Base-by-base conservation (phyloP, 2,888 invertebrate genomes). In the Sepiola atlantica region DNA sequence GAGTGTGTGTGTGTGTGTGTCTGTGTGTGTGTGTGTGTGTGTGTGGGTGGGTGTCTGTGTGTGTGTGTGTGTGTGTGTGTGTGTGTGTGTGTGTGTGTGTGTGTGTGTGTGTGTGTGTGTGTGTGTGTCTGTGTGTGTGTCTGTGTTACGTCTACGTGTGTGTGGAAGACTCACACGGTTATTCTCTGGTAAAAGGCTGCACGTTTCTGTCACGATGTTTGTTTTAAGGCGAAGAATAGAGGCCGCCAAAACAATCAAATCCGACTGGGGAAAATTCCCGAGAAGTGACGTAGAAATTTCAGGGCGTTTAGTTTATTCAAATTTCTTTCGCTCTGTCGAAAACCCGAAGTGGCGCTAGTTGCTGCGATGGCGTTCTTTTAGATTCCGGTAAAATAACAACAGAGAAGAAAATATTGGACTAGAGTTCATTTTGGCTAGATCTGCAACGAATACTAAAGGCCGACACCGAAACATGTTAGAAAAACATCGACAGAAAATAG, bases 251-350 rank as follows among this genome's bases (percentile, higher is more conserved):
- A 77, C 77, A 77, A 77, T 77, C 32, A 77, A 77, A 77, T 77
- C 77, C 32, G n/a, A n/a, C n/a, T 32, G 32, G 32, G 32, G n/a
- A 77, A n/a, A 16, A 77, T n/a, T 77, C 77, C n/a, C 77, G 32
- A 2, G 77, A 77, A 77, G 77, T 77, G n/a, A 77, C n/a, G 77
- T 77, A 77, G 77, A 77, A 77, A 77, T 77, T n/a, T n/a, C 32
- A 32, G 77, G 77, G 77, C 77, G 32, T 77, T 32, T 77, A 32
- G 77, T 77, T 77, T 77, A 77, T 77, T 77, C 77, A n/a, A 77
- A 77, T 77, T 77, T 32, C 77, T 77, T 77, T 77, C 77, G 77
- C 77, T 77, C 77, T 77, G n/a, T n/a, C 77, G 77, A n/a, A 77
- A 77, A 28, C 18, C 12, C 12, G n/a, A 28, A 77, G n/a, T n/a